Evolutionary conservation across 1,140 invertebrate species (phyloP).

Genomic region (Neomicropteryx cornuta): DNA sequence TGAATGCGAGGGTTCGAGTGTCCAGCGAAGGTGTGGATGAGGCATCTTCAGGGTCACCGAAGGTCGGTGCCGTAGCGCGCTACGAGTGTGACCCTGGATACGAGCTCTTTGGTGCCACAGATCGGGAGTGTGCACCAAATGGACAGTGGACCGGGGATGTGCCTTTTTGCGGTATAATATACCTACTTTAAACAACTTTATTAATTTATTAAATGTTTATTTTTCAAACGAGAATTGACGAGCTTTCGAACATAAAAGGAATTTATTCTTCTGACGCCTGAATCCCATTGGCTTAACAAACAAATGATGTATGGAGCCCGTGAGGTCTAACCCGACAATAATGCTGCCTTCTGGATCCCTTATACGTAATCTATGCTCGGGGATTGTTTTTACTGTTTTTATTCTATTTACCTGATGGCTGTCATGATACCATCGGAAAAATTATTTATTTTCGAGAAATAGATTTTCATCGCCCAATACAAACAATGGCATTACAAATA

Average conservation of each 20-base stretch:
- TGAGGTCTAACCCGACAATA: too few relatives aligned
- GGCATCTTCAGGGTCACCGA: conserved; percentile 25
- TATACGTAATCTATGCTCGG: too few relatives aligned
- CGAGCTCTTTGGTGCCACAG: conserved; percentile 50
- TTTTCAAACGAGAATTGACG: neutral
- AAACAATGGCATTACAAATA: too few relatives aligned
- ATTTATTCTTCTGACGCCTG: neutral
- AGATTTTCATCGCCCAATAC: too few relatives aligned
- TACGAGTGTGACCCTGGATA: conserved; percentile 81
- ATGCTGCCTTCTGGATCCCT: too few relatives aligned
- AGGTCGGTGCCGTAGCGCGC: conserved; percentile 51
- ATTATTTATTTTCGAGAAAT: too few relatives aligned
- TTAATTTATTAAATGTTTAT: conserved; percentile 1
- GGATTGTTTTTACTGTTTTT: too few relatives aligned
- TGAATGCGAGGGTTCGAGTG: conserved; percentile 60
- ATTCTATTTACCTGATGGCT: too few relatives aligned
- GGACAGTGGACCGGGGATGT: conserved; percentile 69
- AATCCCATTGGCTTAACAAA: conserved; percentile 1
- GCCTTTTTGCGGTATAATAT: conserved; percentile 68
- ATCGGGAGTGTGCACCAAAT: conserved; percentile 51
- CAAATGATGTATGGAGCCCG: too few relatives aligned
- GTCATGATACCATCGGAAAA: too few relatives aligned
- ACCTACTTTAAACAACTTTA: too few relatives aligned
- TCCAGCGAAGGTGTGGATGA: conserved; percentile 21
- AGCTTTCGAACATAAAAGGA: neutral